Evolutionary conservation across 2,797 vertebrate species (phyloP).

Genomic region (Typhlichthys subterraneus): DNA sequence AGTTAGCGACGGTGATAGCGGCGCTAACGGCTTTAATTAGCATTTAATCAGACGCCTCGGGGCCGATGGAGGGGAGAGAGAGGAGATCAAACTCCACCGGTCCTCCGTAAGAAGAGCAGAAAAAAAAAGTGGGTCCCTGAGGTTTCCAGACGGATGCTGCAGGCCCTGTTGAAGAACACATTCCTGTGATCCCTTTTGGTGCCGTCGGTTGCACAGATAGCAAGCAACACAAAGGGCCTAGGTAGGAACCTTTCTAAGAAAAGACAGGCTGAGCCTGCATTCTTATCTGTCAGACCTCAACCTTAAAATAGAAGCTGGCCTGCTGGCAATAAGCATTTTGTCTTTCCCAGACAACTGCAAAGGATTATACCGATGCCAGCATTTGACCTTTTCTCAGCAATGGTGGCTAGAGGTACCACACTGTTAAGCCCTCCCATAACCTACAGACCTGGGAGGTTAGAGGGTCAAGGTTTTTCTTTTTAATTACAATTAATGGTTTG

Average conservation of each 20-base stretch:
- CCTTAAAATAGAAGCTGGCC: constrained; percentile 26
- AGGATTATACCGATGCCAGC: no score
- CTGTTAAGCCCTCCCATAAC: no score
- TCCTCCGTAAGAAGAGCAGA: constrained; percentile 65
- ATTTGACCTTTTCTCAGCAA: no score
- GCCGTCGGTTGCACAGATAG: constrained; percentile 53
- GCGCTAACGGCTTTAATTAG: constrained; percentile 96
- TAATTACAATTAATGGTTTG: no score
- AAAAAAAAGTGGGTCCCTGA: constrained; percentile 61
- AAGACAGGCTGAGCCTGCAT: neutral
- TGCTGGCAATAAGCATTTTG: neutral
- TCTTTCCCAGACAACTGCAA: no score
- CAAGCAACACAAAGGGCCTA: constrained; percentile 53
- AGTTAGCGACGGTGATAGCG: constrained; percentile 88
- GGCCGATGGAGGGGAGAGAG: constrained; percentile 78
- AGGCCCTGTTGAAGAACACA: constrained; percentile 65
- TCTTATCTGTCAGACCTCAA: neutral
- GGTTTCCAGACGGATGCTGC: constrained; percentile 60
- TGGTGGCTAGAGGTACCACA: no score
- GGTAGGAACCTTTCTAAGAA: constrained; percentile 37
- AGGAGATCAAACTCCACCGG: constrained; percentile 73
- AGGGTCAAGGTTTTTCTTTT: no score
- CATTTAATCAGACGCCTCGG: constrained; percentile 96
- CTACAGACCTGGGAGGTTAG: no score
- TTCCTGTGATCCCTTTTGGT: constrained; percentile 70